These are phyloP conservation scores for Antechinus flavipes DNA, from an alignment of 2,113 vertebrate species.

Conservation along the genomic window DNA sequence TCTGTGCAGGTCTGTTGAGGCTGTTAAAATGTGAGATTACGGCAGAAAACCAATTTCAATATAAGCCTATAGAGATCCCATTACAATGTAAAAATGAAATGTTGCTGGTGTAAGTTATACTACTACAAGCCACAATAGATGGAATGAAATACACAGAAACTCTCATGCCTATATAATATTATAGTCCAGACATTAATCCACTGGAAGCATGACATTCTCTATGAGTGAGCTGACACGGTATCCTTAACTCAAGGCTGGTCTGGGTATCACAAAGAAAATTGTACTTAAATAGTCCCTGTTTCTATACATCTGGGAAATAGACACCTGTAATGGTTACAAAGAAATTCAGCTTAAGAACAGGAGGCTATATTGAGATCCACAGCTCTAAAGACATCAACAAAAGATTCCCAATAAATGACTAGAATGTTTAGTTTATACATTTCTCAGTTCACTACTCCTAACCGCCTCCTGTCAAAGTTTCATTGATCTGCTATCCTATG, in stretches of 20 bases:
- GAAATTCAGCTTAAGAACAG: conserved; percentile 51
- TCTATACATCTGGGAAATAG: conserved; percentile 58
- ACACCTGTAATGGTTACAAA: conserved; percentile 38
- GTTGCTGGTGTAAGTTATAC: conserved; percentile 57
- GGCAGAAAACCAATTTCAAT: conserved; percentile 68
- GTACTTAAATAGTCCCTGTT: conserved; percentile 53
- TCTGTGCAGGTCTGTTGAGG: conserved; percentile 65
- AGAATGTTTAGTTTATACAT: conserved; percentile 21
- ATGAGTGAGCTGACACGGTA: conserved; percentile 31
- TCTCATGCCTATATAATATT: conserved; percentile 57
- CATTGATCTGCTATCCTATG: neutral
- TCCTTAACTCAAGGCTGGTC: conserved; percentile 42
- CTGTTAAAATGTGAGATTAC: conserved; percentile 70
- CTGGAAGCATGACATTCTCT: conserved; percentile 58
- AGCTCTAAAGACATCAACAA: conserved; percentile 51
- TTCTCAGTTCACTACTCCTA: neutral
- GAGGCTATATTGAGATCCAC: conserved; percentile 10
- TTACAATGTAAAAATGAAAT: conserved; percentile 73
- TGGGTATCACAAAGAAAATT: conserved; percentile 32
- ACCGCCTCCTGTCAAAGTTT: neutral
- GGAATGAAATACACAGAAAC: conserved; percentile 68
- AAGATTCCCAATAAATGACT: conserved; percentile 29
- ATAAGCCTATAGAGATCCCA: conserved; percentile 67
- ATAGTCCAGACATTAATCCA: conserved; percentile 45
- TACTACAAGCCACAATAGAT: conserved; percentile 65